A percentile compares a stretch with the other conserved stretches of the same genome.
Evolutionary conservation across 2,113 vertebrate species (phyloP).

Genomic region (Saguinus midas): DNA sequence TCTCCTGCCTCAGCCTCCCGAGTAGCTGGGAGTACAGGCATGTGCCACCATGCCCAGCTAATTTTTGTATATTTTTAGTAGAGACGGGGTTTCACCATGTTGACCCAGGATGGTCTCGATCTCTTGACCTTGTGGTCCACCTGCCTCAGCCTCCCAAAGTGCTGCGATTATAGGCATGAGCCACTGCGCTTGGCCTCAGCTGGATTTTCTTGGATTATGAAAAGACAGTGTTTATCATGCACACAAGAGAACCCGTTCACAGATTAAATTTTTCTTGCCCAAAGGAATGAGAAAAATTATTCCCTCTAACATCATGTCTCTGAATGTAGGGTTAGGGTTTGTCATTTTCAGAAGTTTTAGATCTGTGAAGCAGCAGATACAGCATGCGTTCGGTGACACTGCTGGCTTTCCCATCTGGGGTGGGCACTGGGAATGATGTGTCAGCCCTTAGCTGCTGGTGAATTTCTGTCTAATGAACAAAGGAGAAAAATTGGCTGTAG

Average conservation of each 20-base stretch:
- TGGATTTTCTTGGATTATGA: conserved; percentile 28
- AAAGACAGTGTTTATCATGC: not conserved
- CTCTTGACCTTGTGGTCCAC: too few species aligned
- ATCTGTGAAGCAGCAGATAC: not conserved
- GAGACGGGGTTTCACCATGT: too few species aligned
- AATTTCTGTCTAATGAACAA: not conserved
- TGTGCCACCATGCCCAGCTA: too few species aligned
- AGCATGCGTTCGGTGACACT: not conserved
- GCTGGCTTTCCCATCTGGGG: not conserved
- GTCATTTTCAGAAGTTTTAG: conserved; percentile 40
- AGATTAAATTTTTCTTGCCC: not conserved
- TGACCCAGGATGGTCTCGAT: too few species aligned
- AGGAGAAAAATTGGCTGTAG: not conserved
- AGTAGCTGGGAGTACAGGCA: too few species aligned
- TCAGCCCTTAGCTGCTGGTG: not conserved
- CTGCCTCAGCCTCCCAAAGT: too few species aligned
- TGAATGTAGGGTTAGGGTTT: not conserved
- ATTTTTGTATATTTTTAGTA: too few species aligned
- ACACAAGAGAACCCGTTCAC: not conserved
- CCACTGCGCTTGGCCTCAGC: not conserved
- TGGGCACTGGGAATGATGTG: not conserved
- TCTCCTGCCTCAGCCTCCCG: too few species aligned
- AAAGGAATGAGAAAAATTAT: not conserved
- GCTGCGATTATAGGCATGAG: too few species aligned
- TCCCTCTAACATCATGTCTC: conserved; percentile 29